These are phyloP conservation scores for Tympanoctomys barrerae DNA, from an alignment of 2,797 vertebrate genomes.

Conservation along the genomic window DNA sequence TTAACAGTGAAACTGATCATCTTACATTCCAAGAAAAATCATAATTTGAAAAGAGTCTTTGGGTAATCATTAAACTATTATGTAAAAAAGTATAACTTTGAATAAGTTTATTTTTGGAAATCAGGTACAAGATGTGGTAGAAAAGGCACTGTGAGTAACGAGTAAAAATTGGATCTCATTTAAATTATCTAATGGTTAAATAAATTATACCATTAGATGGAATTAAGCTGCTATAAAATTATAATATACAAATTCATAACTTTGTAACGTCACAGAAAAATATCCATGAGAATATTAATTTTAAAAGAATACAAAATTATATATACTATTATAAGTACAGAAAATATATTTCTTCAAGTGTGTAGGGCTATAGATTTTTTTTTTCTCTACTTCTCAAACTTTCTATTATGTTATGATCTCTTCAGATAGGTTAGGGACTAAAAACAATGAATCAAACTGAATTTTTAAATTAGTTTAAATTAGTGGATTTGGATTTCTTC, in stretches of 20 bases:
- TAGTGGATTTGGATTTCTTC: slow-evolving; percentile 16
- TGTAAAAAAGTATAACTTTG: background rate
- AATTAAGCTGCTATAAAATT: slow-evolving; percentile 3
- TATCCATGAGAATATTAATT: slow-evolving; percentile 25
- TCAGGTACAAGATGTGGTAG: background rate
- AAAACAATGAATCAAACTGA: slow-evolving; percentile 30
- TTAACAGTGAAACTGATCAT: background rate
- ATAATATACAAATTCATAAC: background rate
- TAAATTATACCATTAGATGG: slow-evolving; percentile 20
- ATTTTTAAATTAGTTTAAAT: slow-evolving; percentile 19
- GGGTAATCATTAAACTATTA: background rate
- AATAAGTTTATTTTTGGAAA: slow-evolving; percentile 45
- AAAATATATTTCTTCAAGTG: background rate
- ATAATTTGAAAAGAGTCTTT: background rate
- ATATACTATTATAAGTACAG: background rate
- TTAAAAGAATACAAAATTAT: slow-evolving; percentile 52
- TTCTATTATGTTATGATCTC: slow-evolving; percentile 45
- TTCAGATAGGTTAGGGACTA: slow-evolving; percentile 4
- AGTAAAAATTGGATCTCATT: background rate
- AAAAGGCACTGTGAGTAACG: background rate
- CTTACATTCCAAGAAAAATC: background rate
- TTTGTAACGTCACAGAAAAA: slow-evolving; percentile 32
- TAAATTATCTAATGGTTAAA: slow-evolving; percentile 57
- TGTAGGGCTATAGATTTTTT: slow-evolving; percentile 21
- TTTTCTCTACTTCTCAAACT: slow-evolving; percentile 46